These are phyloP conservation scores for Scelioninae gen. 1 DNA, from an alignment of 2,888 invertebrate genomes.

Conservation along the genomic window DNA sequence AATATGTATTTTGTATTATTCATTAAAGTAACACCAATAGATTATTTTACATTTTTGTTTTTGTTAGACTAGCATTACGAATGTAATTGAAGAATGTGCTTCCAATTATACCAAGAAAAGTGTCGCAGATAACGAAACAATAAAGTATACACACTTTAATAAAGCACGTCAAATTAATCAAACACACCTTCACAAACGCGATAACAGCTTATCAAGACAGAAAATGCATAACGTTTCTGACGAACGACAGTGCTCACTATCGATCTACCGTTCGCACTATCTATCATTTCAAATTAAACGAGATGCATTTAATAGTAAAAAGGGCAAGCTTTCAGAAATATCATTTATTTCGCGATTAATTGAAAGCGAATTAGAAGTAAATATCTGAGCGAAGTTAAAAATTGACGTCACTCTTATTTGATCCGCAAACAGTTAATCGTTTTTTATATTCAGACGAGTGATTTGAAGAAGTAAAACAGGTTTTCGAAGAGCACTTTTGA, in stretches of 20 bases:
- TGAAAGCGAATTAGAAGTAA: constrained; percentile 12
- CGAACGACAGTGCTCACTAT: constrained; percentile 46
- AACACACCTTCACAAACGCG: constrained; percentile 59
- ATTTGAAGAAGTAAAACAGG: constrained; percentile 24
- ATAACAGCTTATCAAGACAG: constrained; percentile 61
- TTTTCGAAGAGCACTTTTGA: constrained; percentile 15
- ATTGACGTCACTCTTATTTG: constrained; percentile 32
- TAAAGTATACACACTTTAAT: constrained; percentile 49
- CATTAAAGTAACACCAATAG: neutral
- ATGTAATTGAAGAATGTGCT: constrained; percentile 9
- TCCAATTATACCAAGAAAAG: constrained; percentile 29
- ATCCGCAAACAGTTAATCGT: constrained; percentile 35
- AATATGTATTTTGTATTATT: no score
- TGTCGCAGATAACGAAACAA: constrained; percentile 47
- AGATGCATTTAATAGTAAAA: constrained; percentile 24
- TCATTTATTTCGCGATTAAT: constrained; percentile 41
- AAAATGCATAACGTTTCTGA: constrained; percentile 57
- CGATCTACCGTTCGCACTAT: constrained; percentile 40
- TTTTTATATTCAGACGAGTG: constrained; percentile 7
- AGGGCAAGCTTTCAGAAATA: constrained; percentile 2
- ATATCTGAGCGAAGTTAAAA: neutral
- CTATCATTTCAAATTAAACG: constrained; percentile 42
- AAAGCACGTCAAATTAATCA: constrained; percentile 65
- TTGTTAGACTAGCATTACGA: neutral
- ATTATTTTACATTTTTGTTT: neutral